phyloP scores from a whole-genome alignment of 1,140 invertebrate genomes.

The Cyclina sinensis region DNA sequence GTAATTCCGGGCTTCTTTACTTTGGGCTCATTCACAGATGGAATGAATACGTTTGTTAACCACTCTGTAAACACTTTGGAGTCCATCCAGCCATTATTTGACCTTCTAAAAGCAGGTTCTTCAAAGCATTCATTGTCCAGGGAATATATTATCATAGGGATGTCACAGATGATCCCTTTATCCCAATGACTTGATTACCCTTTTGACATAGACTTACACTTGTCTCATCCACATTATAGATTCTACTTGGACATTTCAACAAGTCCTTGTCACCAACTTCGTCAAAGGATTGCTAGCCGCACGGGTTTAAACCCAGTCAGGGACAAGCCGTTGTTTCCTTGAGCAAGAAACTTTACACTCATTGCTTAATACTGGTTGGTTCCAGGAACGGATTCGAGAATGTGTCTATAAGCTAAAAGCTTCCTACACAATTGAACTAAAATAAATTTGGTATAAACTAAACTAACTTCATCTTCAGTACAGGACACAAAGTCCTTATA shows the following conservation, averaged over 20 bases:
- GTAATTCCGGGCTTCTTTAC: too few relatives aligned
- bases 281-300: too few relatives aligned
- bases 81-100: conserved; percentile 20
- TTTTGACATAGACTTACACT: conserved; percentile 8
- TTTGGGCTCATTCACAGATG: background rate
- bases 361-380: too few relatives aligned
- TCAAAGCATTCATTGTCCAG: conserved; percentile 27
- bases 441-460: too few relatives aligned
- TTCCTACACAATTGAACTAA: too few relatives aligned
- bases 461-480: conserved; percentile 9
- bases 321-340: too few relatives aligned
- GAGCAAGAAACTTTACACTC: too few relatives aligned
- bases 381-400: too few relatives aligned
- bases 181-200: background rate
- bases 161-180: background rate
- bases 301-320: too few relatives aligned
- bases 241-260: conserved; percentile 16
- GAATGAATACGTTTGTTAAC: conserved; percentile 37
- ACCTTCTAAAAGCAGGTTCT: background rate
- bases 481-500: background rate
- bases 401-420: too few relatives aligned
- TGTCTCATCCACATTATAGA: conserved; percentile 38
- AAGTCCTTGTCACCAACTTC: background rate
- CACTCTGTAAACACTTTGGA: conserved; percentile 17
- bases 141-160: conserved; percentile 30